These are phyloP conservation scores for Vidua chalybeata DNA, from an alignment of 2,113 vertebrate genomes.

Conservation along the genomic window DNA sequence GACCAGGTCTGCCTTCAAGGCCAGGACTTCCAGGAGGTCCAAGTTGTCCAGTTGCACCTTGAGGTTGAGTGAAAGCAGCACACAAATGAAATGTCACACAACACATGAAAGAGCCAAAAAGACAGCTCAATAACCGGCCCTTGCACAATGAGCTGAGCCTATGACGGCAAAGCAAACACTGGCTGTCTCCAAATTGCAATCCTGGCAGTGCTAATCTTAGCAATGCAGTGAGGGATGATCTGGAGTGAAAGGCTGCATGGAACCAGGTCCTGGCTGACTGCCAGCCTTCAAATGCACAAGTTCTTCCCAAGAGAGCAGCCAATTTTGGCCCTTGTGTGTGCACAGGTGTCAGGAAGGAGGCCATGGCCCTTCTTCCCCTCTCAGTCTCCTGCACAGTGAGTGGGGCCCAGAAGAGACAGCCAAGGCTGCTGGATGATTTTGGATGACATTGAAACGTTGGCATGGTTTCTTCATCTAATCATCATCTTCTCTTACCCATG, in stretches of 20 bases:
- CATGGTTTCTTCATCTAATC: background rate
- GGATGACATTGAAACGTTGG: rapidly evolving
- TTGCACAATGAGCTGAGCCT: background rate
- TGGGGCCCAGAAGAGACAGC: background rate
- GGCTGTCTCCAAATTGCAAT: rapidly evolving
- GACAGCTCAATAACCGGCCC: background rate
- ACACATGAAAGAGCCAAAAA: background rate
- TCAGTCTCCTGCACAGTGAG: background rate
- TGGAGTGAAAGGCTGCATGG: background rate
- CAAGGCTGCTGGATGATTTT: background rate
- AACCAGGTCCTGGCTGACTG: background rate
- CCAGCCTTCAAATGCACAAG: background rate
- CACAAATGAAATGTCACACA: background rate
- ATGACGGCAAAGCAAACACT: background rate
- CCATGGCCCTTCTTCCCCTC: background rate
- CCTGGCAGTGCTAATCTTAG: background rate
- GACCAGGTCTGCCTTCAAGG: conserved; percentile 1
- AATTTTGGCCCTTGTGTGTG: background rate
- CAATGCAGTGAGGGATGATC: background rate
- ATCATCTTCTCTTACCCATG: background rate
- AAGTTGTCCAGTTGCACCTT: conserved; percentile 45
- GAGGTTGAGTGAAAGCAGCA: conserved; percentile 3
- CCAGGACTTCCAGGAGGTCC: conserved; percentile 59
- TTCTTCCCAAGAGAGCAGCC: background rate
- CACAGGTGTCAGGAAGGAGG: background rate